These are phyloP conservation scores for Cygnus atratus DNA, from an alignment of 2,113 vertebrate species.

Conservation along the genomic window DNA sequence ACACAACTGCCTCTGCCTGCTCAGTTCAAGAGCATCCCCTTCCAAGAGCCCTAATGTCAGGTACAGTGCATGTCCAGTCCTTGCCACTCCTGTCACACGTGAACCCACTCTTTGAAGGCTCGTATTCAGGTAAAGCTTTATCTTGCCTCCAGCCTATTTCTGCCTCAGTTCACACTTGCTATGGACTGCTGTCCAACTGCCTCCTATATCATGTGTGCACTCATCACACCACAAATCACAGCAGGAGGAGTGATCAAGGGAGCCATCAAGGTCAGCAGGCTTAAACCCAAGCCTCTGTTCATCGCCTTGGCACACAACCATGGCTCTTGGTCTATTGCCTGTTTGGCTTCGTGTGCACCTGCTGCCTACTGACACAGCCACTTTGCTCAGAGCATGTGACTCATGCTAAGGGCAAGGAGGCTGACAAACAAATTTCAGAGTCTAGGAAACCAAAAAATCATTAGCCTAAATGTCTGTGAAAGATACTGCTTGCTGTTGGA, in stretches of 20 bases:
- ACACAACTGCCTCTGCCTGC: background rate
- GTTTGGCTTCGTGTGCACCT: background rate
- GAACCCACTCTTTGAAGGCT: background rate
- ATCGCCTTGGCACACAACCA: background rate
- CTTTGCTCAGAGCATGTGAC: background rate
- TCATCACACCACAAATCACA: background rate
- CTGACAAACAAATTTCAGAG: background rate
- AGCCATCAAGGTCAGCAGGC: background rate
- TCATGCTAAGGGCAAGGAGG: background rate
- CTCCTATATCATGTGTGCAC: background rate
- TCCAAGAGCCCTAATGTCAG: background rate
- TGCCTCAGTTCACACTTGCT: background rate
- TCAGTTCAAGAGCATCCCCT: background rate
- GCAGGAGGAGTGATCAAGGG: background rate
- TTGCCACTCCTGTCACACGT: background rate
- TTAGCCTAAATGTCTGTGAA: background rate
- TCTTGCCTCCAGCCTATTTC: background rate
- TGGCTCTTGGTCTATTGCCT: background rate
- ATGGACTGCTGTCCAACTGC: background rate
- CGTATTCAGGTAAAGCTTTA: background rate
- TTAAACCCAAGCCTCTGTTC: background rate
- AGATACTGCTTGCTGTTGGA: background rate
- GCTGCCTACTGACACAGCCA: background rate
- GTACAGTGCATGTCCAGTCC: background rate
- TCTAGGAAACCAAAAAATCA: background rate